phyloP scores from a whole-genome alignment of 1,140 invertebrate genomes.

The Trachelipus rathkii region DNA sequence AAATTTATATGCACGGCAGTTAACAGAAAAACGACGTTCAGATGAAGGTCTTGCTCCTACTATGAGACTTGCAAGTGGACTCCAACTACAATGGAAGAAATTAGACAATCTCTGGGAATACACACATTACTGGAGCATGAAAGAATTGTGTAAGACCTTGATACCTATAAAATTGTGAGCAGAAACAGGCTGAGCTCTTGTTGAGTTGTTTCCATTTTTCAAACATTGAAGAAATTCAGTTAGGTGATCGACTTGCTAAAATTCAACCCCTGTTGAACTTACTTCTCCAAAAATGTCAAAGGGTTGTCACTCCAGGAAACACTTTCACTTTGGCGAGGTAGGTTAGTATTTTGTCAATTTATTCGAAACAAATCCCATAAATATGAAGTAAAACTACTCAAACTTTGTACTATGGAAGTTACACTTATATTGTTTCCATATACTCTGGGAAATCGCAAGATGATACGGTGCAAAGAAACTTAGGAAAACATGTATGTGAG shows the following conservation, averaged over 20 bases:
- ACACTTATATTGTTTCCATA: no score
- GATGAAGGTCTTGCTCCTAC: slow-evolving; percentile 23
- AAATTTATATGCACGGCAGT: slow-evolving; percentile 30
- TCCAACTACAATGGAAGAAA: slow-evolving; percentile 23
- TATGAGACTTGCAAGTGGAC: slow-evolving; percentile 28
- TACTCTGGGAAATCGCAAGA: no score
- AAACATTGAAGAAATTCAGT: slow-evolving; percentile 23
- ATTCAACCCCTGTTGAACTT: slow-evolving; percentile 24
- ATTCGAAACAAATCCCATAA: no score
- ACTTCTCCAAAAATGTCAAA: slow-evolving; percentile 29
- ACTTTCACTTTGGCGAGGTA: no score
- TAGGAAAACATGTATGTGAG: no score
- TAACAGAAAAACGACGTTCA: slow-evolving; percentile 11
- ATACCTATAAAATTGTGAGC: slow-evolving; percentile 25
- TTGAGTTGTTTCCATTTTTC: slow-evolving; percentile 32
- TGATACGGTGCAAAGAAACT: no score
- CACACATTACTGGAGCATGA: slow-evolving; percentile 26
- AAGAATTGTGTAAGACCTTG: no score
- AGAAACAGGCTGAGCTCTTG: slow-evolving; percentile 31
- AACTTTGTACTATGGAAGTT: no score
- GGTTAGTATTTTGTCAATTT: no score
- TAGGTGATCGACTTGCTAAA: slow-evolving; percentile 32
- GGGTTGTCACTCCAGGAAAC: no score
- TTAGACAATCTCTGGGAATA: slow-evolving; percentile 28
- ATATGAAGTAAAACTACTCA: no score